Base-by-base conservation (phyloP, 1,140 invertebrate genomes). In the Lepidurus apus region DNA sequence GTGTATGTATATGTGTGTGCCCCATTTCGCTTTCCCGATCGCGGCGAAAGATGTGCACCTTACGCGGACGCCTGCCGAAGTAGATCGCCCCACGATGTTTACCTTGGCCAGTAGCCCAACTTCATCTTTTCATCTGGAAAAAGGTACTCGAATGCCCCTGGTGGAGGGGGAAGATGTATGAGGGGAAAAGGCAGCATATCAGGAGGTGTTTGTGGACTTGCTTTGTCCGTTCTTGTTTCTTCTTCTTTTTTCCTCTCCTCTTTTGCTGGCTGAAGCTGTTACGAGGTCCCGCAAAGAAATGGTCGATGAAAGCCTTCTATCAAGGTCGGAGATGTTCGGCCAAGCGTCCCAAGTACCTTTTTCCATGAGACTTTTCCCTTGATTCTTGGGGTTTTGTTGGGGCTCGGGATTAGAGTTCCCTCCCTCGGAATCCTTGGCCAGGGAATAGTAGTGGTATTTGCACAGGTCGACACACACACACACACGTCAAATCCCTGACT, bases 291-390 rank as follows among this genome's bases (percentile, higher is more conserved):
- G 53, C 53, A 17, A 21, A 65, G 53, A 65, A 65, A 65, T 65
- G 53, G 53, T 65, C 53, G 53, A 65, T 65, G 53, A 65, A 65
- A 65, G 53, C 53, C 53, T 65, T 65, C 53, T 65, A 65, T 65
- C 53, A 65, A 65, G 9, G 53, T 65, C 21, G 53, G 53, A 65
- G 53, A 65, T 65, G 53, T 21, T 65, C 53, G 53, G 53, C 53
- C 53, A 65, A 65, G 53, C 53, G 13, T 65, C 53, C 9, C 53
- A 65, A 65, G 53, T 65, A 65, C 53, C 53, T 5, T 65, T n/a
- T 65, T 65, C 53, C 53, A n/a, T n/a, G 53, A 65, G 53, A 65
- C 53, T 65, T 65, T 65, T 65, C 53, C 53, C 13, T 9, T 9
- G 53, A 17, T 65, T 9, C 53, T 13, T 7, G 53, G 0, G 53